phyloP scores from a whole-genome alignment of 1,140 invertebrate species.

The Drosophila ficusphila region DNA sequence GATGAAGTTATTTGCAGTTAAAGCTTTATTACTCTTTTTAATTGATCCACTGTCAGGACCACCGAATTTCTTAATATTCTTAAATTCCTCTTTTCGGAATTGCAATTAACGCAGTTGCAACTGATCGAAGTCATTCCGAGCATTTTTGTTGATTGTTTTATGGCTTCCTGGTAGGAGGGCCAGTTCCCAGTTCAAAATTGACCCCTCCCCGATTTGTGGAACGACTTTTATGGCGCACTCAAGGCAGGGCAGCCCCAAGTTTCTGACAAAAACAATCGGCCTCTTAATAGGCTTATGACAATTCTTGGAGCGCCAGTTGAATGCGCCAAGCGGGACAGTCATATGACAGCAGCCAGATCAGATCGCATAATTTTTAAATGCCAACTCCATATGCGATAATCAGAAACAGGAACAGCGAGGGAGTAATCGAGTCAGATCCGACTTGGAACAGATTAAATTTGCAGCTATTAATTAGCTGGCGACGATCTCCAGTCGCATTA shows the following conservation, averaged over 20 bases:
- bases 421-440: conserved; percentile 14
- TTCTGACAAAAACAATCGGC: conserved; percentile 24
- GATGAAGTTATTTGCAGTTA: conserved; percentile 17
- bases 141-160: conserved; percentile 73
- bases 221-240: conserved; percentile 65
- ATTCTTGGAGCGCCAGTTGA: conserved; percentile 70
- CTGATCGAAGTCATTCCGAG: conserved; percentile 45
- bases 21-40: conserved; percentile 23
- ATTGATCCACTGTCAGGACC: conserved; percentile 31
- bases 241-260: conserved; percentile 32
- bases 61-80: conserved; percentile 13
- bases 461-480: conserved; percentile 68
- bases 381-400: conserved; percentile 60
- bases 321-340: conserved; percentile 58
- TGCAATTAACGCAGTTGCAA: conserved; percentile 46
- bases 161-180: conserved; percentile 65
- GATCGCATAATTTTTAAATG: conserved; percentile 67
- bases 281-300: conserved; percentile 77
- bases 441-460: conserved; percentile 71
- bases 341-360: conserved; percentile 22
- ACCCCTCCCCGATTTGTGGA: conserved; percentile 54
- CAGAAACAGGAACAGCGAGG: conserved; percentile 20
- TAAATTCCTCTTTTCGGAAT: conserved; percentile 35
- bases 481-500: conserved; percentile 46
- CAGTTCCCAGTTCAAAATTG: conserved; percentile 1